Evolutionary conservation across 53 echinoderm and acorn worm species (phyloP), one percentile per base, ranked within the genome.

Genomic region (Paracentrotus lividus): DNA sequence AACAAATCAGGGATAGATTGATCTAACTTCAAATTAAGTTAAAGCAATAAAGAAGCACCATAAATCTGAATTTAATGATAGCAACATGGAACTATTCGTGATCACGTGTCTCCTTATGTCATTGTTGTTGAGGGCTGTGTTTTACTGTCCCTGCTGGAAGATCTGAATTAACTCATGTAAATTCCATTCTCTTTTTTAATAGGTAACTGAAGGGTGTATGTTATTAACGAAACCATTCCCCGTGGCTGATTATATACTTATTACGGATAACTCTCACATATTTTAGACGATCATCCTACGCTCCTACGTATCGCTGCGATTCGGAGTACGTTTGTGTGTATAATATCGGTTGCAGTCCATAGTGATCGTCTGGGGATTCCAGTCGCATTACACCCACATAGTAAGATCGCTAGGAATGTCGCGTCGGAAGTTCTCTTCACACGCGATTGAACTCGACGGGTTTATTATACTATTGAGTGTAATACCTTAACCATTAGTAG

Each of bases 401-500:
- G 94, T 64, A 9, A 95, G 85, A 8, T 95, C 88, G 14, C 94
- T 90, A 51, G 95, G 95, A 59, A 98, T 97, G 7, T 96, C 98
- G 72, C 94, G 94, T 84, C 98, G 94, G 88, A 98, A 98, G 65
- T 98, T 31, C 97, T 86, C 49, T 97, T 98, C 95, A 98, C 78
- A 5, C 91, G 66, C 14, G 97, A 96, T 69, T 98, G 97, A n/a
- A 98, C 95, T n/a, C 36, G 95, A 57, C 0, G 98, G 98, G 78
- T 98, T 98, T 14, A 98, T 90, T 42, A 96, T 38, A 93, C 96
- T 96, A 78, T 98, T 98, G 4, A 97, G 90, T n/a, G n/a, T n/a
- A n/a, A 75, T 98, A 98, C 26, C 98, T 97, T 7, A 98, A 93
- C 98, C 98, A 98, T n/a, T 23, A 98, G 90, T 24, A 97, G 94